Evolutionary conservation across 2,797 vertebrate species (phyloP).

Genomic region (Staurois parvus): DNA sequence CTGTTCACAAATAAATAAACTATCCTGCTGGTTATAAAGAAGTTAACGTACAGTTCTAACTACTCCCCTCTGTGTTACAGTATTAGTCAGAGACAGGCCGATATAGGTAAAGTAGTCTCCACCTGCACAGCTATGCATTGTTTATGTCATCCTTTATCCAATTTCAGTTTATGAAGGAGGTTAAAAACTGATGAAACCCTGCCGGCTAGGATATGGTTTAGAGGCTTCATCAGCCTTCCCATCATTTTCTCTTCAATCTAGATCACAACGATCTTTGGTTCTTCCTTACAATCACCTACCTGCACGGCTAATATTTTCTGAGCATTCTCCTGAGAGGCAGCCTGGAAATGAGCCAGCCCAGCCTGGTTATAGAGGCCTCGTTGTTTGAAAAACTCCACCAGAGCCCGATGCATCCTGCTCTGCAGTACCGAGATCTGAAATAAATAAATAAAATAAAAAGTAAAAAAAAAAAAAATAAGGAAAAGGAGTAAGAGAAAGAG

Average conservation of each 20-base stretch:
- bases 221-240: conserved; percentile 83
- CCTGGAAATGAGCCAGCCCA: conserved; percentile 90
- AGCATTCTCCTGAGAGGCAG: conserved; percentile 88
- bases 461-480: not conserved
- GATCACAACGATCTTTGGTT: conserved; percentile 79
- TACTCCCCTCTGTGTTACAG: not conserved
- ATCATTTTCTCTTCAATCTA: conserved; percentile 85
- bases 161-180: conserved; percentile 83
- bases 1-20: too few species aligned
- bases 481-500: conserved; percentile 2
- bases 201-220: conserved; percentile 82
- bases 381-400: conserved; percentile 84
- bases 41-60: not conserved
- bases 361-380: conserved; percentile 85
- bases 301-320: conserved; percentile 96
- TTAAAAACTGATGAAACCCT: conserved; percentile 84
- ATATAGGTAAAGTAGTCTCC: not conserved
- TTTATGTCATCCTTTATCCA: conserved; percentile 79
- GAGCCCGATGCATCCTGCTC: conserved; percentile 83
- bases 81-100: not conserved
- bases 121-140: conserved; percentile 8
- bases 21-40: too few species aligned
- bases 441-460: conserved; percentile 62
- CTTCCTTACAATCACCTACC: conserved; percentile 88
- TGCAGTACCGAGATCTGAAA: conserved; percentile 90